Evolutionary conservation across 2,888 invertebrate species (phyloP).

Genomic region (Amphipyra tragopoginis): DNA sequence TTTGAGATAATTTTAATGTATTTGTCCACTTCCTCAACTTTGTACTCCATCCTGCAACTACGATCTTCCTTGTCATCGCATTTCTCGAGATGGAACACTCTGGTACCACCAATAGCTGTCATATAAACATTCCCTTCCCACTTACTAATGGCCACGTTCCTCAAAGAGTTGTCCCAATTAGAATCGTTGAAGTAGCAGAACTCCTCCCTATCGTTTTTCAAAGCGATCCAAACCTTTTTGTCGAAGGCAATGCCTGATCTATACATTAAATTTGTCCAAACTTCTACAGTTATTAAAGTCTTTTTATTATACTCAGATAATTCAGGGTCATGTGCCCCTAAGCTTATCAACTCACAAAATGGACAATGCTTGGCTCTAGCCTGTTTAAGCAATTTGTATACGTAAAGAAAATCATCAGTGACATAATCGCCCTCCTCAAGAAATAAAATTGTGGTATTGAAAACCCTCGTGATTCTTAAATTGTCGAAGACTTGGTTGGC

Average conservation of each 20-base stretch:
- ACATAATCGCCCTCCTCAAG: conserved; percentile 66
- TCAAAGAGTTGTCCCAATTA: conserved; percentile 69
- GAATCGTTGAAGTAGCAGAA: conserved; percentile 70
- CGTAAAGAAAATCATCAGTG: conserved; percentile 66
- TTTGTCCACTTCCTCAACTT: conserved; percentile 43
- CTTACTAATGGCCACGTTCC: conserved; percentile 55
- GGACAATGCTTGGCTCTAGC: conserved; percentile 52
- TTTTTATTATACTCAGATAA: conserved; percentile 40
- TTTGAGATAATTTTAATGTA: conserved; percentile 49
- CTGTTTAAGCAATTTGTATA: conserved; percentile 56
- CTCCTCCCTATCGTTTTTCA: conserved; percentile 58
- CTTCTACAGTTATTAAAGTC: conserved; percentile 49
- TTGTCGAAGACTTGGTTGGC: conserved; percentile 68
- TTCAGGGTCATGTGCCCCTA: conserved; percentile 61
- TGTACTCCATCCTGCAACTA: conserved; percentile 46
- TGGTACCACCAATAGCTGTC: conserved; percentile 60
- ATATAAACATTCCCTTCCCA: conserved; percentile 54
- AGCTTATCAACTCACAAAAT: conserved; percentile 66
- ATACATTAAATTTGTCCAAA: conserved; percentile 55
- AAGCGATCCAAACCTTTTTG: conserved; percentile 63
- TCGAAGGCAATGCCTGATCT: conserved; percentile 68
- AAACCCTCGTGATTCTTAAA: conserved; percentile 45
- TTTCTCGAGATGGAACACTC: conserved; percentile 63
- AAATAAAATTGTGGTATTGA: conserved; percentile 60
- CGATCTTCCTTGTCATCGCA: conserved; percentile 43